These are phyloP conservation scores for Anguilla japonica DNA, from an alignment of 2,113 vertebrate species.

Conservation along the genomic window DNA sequence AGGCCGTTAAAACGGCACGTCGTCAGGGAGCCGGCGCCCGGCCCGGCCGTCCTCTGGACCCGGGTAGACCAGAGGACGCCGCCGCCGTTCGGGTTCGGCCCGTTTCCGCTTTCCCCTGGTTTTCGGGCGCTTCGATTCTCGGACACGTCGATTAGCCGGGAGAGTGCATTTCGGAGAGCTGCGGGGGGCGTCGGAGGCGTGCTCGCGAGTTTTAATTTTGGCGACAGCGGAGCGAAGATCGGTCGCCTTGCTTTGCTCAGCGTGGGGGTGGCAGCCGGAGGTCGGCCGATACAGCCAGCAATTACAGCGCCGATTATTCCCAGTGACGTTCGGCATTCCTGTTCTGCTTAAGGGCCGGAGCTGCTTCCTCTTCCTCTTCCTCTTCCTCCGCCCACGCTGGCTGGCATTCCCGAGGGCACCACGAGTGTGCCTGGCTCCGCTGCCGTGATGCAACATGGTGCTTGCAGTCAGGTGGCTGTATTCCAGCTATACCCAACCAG, in stretches of 20 bases:
- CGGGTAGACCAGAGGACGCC: neutral
- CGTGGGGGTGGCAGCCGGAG: too few relatives aligned
- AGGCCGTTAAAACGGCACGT: neutral
- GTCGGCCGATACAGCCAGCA: too few relatives aligned
- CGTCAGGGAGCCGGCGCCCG: neutral
- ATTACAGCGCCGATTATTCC: too few relatives aligned
- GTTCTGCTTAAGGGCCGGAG: neutral
- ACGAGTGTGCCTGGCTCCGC: neutral
- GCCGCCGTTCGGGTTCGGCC: neutral
- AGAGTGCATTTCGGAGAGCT: neutral
- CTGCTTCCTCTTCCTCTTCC: neutral
- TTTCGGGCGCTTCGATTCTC: neutral
- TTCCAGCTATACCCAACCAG: neutral
- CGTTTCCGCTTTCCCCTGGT: neutral
- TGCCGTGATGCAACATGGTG: neutral
- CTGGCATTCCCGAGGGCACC: too few relatives aligned
- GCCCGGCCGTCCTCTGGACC: neutral
- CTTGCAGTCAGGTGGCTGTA: neutral
- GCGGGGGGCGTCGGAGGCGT: too few relatives aligned
- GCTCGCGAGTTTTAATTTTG: neutral
- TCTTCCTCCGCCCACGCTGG: too few relatives aligned
- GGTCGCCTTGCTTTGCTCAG: neutral
- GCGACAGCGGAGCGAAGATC: neutral
- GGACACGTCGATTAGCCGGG: neutral
- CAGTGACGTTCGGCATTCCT: too few relatives aligned